Percentiles rank a stretch among this genome's conserved stretches.
phyloP scores from a whole-genome alignment of 2,113 vertebrate genomes.

The Scartelaos histophorus region DNA sequence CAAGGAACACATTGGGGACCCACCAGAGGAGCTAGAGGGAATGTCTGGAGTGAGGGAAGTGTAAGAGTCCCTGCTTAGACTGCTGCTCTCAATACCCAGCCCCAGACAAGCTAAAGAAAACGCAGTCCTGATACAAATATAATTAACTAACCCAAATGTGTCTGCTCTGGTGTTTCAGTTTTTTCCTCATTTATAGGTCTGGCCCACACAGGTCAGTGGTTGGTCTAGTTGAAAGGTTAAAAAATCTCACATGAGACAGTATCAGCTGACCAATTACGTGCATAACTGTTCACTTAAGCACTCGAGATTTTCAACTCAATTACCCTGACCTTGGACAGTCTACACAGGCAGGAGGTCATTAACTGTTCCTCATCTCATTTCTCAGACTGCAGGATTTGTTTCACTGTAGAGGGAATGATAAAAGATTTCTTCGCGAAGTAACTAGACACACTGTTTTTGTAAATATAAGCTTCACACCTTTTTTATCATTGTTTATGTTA shows the following conservation, averaged over 20 bases:
- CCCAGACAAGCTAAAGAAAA: no score
- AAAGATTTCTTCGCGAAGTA: background rate
- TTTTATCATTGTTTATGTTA: background rate
- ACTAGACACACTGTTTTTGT: background rate
- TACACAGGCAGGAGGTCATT: background rate
- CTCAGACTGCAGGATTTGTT: background rate
- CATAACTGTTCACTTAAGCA: conserved; percentile 9
- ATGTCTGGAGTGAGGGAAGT: no score
- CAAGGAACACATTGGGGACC: no score
- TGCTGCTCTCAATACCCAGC: no score
- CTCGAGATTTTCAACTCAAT: conserved; percentile 7
- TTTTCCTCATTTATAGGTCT: background rate
- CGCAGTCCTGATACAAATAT: no score
- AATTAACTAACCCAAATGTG: no score
- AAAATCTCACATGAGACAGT: conserved; percentile 36
- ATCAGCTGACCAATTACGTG: conserved; percentile 48
- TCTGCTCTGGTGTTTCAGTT: no score
- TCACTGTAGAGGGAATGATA: background rate
- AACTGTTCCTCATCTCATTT: conserved; percentile 15
- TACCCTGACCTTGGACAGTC: conserved; percentile 21
- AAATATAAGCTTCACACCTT: background rate
- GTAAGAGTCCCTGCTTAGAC: no score
- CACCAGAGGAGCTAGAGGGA: no score
- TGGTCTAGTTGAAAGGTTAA: conserved; percentile 3
- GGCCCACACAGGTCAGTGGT: background rate